A percentile compares a stretch with the other conserved stretches of the same genome.
Conservation (phyloP, 2,113 vertebrate species). For the Sinocyclocheilus rhinocerous region DNA sequence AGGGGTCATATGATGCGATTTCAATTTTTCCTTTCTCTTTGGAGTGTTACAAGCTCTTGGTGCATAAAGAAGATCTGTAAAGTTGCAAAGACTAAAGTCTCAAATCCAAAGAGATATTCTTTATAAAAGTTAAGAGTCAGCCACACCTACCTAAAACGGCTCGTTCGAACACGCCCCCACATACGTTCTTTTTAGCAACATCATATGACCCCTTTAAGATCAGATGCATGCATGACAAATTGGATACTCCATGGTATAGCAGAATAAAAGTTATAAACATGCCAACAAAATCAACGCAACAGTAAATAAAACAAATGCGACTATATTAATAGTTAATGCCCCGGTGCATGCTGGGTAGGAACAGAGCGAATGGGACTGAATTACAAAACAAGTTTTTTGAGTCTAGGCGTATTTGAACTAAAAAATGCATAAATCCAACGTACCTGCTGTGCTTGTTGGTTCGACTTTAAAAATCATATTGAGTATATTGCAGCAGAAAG, state of each 20-base stretch:
- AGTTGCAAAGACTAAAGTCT: too few relatives aligned
- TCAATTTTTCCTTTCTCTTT: too few relatives aligned
- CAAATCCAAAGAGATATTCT: too few relatives aligned
- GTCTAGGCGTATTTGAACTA: neutral
- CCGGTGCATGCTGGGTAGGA: neutral
- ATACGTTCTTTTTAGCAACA: too few relatives aligned
- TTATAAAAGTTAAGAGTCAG: too few relatives aligned
- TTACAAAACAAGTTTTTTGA: neutral
- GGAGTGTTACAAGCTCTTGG: too few relatives aligned
- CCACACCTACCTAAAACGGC: too few relatives aligned
- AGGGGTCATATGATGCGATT: too few relatives aligned
- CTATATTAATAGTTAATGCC: neutral
- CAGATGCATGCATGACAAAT: neutral
- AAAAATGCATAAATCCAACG: neutral
- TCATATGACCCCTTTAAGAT: too few relatives aligned
- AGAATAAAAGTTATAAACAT: neutral
- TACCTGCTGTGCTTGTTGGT: neutral
- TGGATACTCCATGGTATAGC: neutral
- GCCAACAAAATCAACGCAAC: neutral
- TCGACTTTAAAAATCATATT: neutral
- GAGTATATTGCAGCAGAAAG: neutral
- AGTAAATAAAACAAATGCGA: conserved; percentile 4
- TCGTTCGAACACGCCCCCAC: too few relatives aligned
- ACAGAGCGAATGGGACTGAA: neutral
- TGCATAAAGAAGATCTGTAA: too few relatives aligned